phyloP scores from a whole-genome alignment of 2,797 vertebrate genomes.

The Rhodeus uyekii region DNA sequence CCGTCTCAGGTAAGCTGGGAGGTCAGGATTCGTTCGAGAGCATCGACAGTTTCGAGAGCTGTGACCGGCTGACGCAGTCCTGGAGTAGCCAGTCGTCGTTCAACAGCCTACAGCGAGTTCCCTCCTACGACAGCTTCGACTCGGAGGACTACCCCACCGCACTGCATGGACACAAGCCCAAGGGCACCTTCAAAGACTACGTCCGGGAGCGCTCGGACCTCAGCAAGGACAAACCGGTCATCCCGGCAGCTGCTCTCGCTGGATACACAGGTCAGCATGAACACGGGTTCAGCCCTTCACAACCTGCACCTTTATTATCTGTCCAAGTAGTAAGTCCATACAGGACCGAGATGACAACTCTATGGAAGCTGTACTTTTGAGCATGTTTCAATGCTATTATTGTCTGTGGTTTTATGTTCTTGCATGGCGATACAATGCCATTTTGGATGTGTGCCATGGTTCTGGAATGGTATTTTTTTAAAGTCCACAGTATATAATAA shows the following conservation, averaged over 20 bases:
- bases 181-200: conserved; percentile 99
- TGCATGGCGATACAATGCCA: background rate
- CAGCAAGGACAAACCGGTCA: conserved; percentile 99
- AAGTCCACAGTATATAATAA: background rate
- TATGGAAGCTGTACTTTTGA: background rate
- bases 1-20: conserved; percentile 88
- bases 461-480: background rate
- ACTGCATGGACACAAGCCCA: conserved; percentile 93
- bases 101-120: conserved; percentile 96
- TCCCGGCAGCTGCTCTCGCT: conserved; percentile 94
- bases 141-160: conserved; percentile 93
- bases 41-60: conserved; percentile 97
- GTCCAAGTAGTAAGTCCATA: background rate
- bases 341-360: background rate
- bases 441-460: background rate
- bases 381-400: background rate
- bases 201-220: conserved; percentile 97
- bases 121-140: conserved; percentile 98
- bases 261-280: conserved; percentile 92
- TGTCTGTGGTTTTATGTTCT: background rate
- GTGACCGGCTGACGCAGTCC: conserved; percentile 93
- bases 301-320: background rate
- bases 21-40: conserved; percentile 99
- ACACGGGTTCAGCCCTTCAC: background rate
- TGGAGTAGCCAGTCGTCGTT: conserved; percentile 99